A percentile compares a stretch with the other conserved stretches of the same genome.
Evolutionary conservation across 1,140 invertebrate genomes (phyloP).

Genomic region (Diabrotica virgifera): DNA sequence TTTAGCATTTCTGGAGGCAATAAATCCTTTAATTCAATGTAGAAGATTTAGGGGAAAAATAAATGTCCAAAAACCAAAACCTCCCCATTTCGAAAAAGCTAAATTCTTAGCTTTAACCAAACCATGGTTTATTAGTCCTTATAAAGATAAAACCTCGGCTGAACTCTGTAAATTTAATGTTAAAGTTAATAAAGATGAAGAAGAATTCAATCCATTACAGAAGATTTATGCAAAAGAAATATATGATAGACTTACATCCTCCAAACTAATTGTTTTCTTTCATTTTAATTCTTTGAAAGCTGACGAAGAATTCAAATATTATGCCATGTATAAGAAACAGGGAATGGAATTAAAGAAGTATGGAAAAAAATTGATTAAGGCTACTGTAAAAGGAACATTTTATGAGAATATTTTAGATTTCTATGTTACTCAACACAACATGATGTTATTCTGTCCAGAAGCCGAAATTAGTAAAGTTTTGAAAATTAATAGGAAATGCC

Average conservation of each 20-base stretch:
- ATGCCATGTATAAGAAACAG: slow-evolving; percentile 57
- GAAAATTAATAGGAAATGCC: slow-evolving; percentile 59
- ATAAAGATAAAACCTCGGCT: slow-evolving; percentile 36
- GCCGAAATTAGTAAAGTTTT: slow-evolving; percentile 55
- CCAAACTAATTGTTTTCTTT: slow-evolving; percentile 65
- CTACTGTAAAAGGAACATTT: slow-evolving; percentile 59
- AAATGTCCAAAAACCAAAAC: slow-evolving; percentile 68
- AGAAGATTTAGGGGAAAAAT: slow-evolving; percentile 68
- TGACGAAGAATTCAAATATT: slow-evolving; percentile 60
- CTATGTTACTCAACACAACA: slow-evolving; percentile 55
- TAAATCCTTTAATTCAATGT: slow-evolving; percentile 48
- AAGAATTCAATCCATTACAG: slow-evolving; percentile 63
- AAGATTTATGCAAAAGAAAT: slow-evolving; percentile 66
- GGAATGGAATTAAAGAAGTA: slow-evolving; percentile 66
- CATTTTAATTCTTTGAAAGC: slow-evolving; percentile 65
- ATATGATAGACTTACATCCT: slow-evolving; percentile 64
- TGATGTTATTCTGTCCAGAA: slow-evolving; percentile 63
- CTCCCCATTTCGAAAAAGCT: slow-evolving; percentile 62
- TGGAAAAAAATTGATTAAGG: slow-evolving; percentile 55
- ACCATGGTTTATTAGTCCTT: slow-evolving; percentile 55
- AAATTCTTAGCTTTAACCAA: slow-evolving; percentile 59
- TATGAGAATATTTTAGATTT: slow-evolving; percentile 59
- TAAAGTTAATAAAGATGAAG: slow-evolving; percentile 25
- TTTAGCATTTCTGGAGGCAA: slow-evolving; percentile 29
- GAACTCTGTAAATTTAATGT: slow-evolving; percentile 43